phyloP scores from a whole-genome alignment of 2,888 invertebrate genomes.

The Leucophora obtusa region DNA sequence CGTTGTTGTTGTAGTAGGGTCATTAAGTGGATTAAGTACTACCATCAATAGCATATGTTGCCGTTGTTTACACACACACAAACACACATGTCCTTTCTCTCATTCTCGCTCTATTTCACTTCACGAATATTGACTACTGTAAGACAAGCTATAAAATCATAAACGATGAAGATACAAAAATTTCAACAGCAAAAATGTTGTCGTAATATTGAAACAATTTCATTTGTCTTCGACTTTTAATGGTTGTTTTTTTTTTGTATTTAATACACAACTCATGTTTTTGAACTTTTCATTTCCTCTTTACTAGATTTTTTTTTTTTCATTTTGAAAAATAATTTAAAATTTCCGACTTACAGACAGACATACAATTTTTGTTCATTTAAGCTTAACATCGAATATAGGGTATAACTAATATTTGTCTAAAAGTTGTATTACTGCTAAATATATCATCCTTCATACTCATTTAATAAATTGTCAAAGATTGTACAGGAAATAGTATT shows the following conservation, averaged over 20 bases:
- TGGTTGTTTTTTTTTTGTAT: neutral
- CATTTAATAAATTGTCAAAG: neutral
- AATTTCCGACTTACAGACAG: slow-evolving; percentile 9
- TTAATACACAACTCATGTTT: neutral
- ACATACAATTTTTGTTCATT: slow-evolving; percentile 20
- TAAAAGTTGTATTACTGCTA: slow-evolving; percentile 18
- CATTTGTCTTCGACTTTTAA: slow-evolving; percentile 30
- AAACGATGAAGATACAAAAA: neutral
- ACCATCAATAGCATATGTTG: slow-evolving; percentile 59
- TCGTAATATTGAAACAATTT: slow-evolving; percentile 42
- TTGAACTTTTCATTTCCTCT: slow-evolving; percentile 38
- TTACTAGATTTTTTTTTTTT: neutral
- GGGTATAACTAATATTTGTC: slow-evolving; percentile 32
- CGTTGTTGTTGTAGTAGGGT: slow-evolving; percentile 35
- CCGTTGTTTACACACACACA: slow-evolving; percentile 40
- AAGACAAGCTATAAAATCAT: slow-evolving; percentile 4
- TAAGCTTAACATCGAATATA: slow-evolving; percentile 19
- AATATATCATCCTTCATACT: slow-evolving; percentile 10
- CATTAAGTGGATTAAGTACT: slow-evolving; percentile 61
- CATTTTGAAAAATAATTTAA: slow-evolving; percentile 29
- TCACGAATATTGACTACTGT: neutral
- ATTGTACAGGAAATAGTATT: neutral
- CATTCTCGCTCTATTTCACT: neutral
- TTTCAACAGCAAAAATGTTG: slow-evolving; percentile 3
- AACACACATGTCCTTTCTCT: neutral